Percentiles rank a stretch among this genome's conserved stretches.
These are phyloP conservation scores for Phragmatobia fuliginosa DNA, from an alignment of 2,888 invertebrate species.

Conservation along the genomic window DNA sequence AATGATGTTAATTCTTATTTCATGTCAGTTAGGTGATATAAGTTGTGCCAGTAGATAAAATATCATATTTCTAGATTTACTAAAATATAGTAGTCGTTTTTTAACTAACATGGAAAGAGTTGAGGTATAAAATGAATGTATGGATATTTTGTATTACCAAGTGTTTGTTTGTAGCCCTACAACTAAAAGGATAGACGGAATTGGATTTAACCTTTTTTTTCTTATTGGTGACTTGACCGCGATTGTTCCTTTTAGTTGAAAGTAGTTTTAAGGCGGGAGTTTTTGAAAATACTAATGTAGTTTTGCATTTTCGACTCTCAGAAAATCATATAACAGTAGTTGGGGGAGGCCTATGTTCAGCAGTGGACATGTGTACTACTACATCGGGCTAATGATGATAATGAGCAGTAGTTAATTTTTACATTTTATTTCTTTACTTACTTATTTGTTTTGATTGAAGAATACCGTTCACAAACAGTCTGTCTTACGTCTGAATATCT, in stretches of 20 bases:
- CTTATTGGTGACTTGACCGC: background rate
- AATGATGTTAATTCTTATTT: background rate
- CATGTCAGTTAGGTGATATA: background rate
- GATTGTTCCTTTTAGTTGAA: background rate
- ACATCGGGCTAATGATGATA: too few species aligned
- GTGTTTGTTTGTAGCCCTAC: background rate
- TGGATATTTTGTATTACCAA: too few species aligned
- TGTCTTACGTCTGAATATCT: too few species aligned
- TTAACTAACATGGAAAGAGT: background rate
- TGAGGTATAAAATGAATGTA: background rate
- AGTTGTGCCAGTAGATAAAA: background rate
- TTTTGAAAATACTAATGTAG: too few species aligned
- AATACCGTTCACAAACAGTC: too few species aligned
- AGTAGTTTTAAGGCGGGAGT: background rate
- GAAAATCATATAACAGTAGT: too few species aligned
- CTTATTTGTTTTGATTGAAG: background rate
- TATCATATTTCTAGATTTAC: background rate
- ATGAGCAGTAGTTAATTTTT: too few species aligned
- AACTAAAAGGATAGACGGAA: background rate
- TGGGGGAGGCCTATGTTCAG: too few species aligned
- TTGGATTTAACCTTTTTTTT: background rate
- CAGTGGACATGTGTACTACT: too few species aligned
- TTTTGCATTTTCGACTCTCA: too few species aligned
- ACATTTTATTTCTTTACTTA: background rate
- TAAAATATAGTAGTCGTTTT: background rate